These are phyloP conservation scores for Melanotaenia nigrans DNA, from an alignment of 2,797 vertebrate species.

Conservation along the genomic window DNA sequence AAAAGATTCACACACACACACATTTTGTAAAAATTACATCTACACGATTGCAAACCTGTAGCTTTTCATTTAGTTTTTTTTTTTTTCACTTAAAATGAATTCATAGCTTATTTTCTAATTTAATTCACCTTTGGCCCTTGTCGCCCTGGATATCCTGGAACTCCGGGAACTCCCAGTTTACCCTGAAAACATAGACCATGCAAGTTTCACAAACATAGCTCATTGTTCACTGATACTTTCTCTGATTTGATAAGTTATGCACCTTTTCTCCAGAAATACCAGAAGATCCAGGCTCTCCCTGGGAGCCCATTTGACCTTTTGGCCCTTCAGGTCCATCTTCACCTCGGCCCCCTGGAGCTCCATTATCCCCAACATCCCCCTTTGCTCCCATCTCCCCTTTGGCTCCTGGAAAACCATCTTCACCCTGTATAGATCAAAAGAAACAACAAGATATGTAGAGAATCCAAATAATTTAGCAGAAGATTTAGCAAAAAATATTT, in stretches of 20 bases:
- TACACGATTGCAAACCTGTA: neutral
- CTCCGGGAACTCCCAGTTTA: constrained; percentile 88
- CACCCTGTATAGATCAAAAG: constrained; percentile 83
- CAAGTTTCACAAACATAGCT: neutral
- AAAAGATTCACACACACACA: neutral
- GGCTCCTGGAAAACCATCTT: constrained; percentile 95
- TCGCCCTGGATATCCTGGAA: constrained; percentile 90
- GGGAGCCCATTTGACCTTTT: constrained; percentile 90
- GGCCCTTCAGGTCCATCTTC: constrained; percentile 95
- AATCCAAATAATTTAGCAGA: neutral
- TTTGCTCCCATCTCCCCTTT: constrained; percentile 97
- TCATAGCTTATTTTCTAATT: neutral
- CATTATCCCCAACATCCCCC: constrained; percentile 91
- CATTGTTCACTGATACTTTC: neutral
- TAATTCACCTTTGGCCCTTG: constrained; percentile 86
- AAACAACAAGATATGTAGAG: neutral
- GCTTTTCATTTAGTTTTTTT: neutral
- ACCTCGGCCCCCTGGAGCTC: constrained; percentile 85
- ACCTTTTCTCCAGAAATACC: constrained; percentile 94
- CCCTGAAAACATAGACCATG: constrained; percentile 74
- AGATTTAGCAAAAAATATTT: neutral
- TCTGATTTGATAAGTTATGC: constrained; percentile 5
- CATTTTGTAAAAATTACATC: constrained; percentile 3
- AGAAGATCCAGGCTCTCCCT: constrained; percentile 86
- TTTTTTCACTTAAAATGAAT: neutral